These are phyloP conservation scores for Synanceia verrucosa DNA, from an alignment of 2,797 vertebrate species.

Conservation along the genomic window DNA sequence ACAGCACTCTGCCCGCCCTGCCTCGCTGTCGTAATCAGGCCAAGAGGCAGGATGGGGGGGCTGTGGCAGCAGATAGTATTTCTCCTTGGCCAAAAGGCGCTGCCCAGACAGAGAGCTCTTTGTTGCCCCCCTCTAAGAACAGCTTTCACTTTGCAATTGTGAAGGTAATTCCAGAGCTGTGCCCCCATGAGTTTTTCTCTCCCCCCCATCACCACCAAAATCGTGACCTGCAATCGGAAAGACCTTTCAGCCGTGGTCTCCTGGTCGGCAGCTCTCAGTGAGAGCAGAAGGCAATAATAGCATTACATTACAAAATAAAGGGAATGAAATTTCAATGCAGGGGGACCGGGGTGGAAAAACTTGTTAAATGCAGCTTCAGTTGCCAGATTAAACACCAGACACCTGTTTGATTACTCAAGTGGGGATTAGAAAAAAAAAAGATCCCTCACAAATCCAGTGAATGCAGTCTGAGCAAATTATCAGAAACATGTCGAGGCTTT, in stretches of 20 bases:
- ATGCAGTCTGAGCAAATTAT: conserved; percentile 24
- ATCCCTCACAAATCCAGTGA: conserved; percentile 18
- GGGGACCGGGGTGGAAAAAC: conserved; percentile 19
- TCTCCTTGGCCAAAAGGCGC: conserved; percentile 76
- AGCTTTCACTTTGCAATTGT: conserved; percentile 77
- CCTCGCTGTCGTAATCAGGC: conserved; percentile 73
- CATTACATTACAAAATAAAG: conserved; percentile 40
- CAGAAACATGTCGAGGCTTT: conserved; percentile 9
- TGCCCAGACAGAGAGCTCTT: conserved; percentile 79
- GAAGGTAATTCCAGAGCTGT: conserved; percentile 73
- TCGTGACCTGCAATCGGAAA: conserved; percentile 70
- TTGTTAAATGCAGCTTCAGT: conserved; percentile 49
- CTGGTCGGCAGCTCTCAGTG: conserved; percentile 30
- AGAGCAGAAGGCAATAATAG: conserved; percentile 24
- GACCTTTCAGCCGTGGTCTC: conserved; percentile 52
- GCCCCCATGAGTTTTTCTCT: conserved; percentile 37
- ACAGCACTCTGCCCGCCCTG: conserved; percentile 51
- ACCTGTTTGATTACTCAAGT: conserved; percentile 60
- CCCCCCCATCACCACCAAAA: conserved; percentile 22
- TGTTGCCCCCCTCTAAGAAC: conserved; percentile 76
- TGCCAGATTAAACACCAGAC: conserved; percentile 60
- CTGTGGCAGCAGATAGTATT: conserved; percentile 77
- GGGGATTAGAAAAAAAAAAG: conserved; percentile 34
- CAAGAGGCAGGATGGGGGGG: conserved; percentile 74
- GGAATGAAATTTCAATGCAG: conserved; percentile 29